Conservation (phyloP, 2,113 vertebrate species). For the Pedionomus torquatus region DNA sequence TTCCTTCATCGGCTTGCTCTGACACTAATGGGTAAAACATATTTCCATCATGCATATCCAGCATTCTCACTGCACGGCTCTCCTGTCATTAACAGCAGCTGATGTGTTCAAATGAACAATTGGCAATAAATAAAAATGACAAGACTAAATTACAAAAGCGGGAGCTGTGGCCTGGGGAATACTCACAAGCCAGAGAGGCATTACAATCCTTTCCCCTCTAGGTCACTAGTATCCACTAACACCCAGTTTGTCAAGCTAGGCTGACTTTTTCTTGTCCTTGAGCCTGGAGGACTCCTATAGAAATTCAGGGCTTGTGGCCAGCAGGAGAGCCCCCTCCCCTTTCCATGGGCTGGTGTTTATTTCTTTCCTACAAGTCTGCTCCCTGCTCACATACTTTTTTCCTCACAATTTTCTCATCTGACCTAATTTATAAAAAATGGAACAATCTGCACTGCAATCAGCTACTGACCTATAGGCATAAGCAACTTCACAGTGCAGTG, state of each 20-base stretch:
- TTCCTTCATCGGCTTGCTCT: constrained; percentile 36
- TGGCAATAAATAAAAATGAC: constrained; percentile 62
- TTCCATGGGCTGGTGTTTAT: not conserved
- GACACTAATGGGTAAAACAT: constrained; percentile 65
- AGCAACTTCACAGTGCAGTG: not conserved
- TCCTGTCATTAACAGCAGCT: constrained; percentile 21
- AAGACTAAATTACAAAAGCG: constrained; percentile 54
- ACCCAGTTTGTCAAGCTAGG: constrained; percentile 37
- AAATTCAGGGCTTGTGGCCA: not conserved
- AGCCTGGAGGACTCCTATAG: constrained; percentile 1
- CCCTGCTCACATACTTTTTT: not conserved
- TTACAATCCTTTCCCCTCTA: constrained; percentile 8
- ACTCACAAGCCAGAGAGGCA: constrained; percentile 9
- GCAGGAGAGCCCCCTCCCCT: not conserved
- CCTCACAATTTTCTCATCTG: constrained; percentile 34
- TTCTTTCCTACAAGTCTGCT: constrained; percentile 8
- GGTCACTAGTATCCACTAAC: constrained; percentile 35
- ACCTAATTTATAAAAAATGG: not conserved
- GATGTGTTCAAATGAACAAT: constrained; percentile 43
- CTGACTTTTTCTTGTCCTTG: constrained; percentile 47
- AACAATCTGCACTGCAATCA: not conserved
- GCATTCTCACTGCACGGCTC: not conserved
- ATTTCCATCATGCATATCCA: constrained; percentile 36
- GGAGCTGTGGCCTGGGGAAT: constrained; percentile 22
- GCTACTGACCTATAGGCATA: not conserved